Conservation (phyloP, 2,888 invertebrate genomes). For the Meghimatium bilineatum region DNA sequence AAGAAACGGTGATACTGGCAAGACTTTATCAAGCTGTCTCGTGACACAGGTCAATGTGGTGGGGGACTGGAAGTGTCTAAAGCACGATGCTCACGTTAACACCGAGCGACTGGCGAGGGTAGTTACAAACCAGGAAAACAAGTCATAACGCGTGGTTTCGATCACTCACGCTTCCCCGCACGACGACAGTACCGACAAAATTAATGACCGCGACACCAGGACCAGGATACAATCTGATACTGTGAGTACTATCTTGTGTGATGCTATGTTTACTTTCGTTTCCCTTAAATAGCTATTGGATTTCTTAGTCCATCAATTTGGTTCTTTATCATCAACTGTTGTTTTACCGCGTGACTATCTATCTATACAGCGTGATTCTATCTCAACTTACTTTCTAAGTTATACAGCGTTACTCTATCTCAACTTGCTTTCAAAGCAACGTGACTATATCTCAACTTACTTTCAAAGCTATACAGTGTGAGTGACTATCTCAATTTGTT, state of each 20-base stretch:
- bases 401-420: no score
- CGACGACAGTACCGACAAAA: conserved; percentile 33
- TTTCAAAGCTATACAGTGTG: no score
- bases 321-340: not conserved
- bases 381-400: no score
- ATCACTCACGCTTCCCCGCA: conserved; percentile 26
- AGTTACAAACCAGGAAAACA: conserved; percentile 12
- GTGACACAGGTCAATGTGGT: conserved; percentile 13
- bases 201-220: conserved; percentile 23
- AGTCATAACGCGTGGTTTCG: conserved; percentile 16
- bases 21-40: conserved; percentile 23
- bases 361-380: no score
- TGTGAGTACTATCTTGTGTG: not conserved
- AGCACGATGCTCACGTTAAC: conserved; percentile 4
- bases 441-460: no score
- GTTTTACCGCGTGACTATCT: no score
- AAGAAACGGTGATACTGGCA: not conserved
- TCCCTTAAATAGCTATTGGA: no score
- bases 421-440: no score
- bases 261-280: not conserved
- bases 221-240: conserved; percentile 7
- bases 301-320: no score
- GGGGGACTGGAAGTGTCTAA: conserved; percentile 1
- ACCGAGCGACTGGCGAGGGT: conserved; percentile 11
- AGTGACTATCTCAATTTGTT: no score